Evolutionary conservation across 2,888 invertebrate species (phyloP), one percentile per base, ranked within the genome.

Genomic region (Scaptomyza polygonia): DNA sequence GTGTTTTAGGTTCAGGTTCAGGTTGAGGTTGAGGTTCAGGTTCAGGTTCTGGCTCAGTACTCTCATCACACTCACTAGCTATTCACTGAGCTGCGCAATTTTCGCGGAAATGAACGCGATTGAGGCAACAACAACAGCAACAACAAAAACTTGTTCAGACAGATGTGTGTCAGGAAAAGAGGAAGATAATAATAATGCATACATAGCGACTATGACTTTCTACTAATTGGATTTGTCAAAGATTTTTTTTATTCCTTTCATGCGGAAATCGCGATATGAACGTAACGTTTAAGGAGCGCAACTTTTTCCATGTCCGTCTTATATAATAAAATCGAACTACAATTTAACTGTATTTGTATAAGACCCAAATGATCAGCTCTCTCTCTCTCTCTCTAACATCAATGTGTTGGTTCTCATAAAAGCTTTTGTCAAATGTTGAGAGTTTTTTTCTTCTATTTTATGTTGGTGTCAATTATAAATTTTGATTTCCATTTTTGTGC

Each of bases 51-150:
- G 21, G 21, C 3, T 21, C 21, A 62, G 61, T 43, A 56, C 34
- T 44, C 53, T 49, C 49, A 61, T n/a, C 63, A 39, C 40, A 32
- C 56, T 40, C 57, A 57, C 40, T 54, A 61, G 32, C 56, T 59
- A 72, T 64, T 78, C 79, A 82, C 34, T 81, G 84, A 81, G 80
- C 76, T 76, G 81, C 63, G 66, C 70, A 73, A 78, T 80, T 79
- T 86, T 84, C 86, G 77, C 65, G 77, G 80, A 81, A 83, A 78
- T 54, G 57, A 30, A 34, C 43, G 51, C 58, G 27, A 29, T 34
- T 48, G 48, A 34, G 8, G 48, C 49, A 43, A 39, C 48, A 36
- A 30, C 29, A 29, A 27, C 42, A 57, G n/a, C 5, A 25, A n/a
- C n/a, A n/a, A n/a, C n/a, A 25, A 5, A 29, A 45, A 63, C 54